Base-by-base conservation (phyloP, 1,140 invertebrate genomes). In the Maniola jurtina region DNA sequence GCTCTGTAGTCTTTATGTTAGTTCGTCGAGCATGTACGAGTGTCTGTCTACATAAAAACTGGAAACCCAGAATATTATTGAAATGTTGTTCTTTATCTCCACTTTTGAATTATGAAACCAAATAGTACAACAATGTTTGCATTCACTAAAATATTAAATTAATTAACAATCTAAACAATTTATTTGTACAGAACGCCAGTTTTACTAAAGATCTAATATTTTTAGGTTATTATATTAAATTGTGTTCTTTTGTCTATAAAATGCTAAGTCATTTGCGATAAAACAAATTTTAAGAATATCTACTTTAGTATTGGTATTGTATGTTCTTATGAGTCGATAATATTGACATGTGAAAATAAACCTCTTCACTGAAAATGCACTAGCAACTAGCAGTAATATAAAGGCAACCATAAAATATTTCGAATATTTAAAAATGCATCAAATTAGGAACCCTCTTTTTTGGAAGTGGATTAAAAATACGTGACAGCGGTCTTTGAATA, bases 71-170 rank as follows among this genome's bases (percentile, higher is more conserved):
- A 0, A 2, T 42, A 13, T 10, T 42, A 42, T 42, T 8, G 13
- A 8, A 42, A 10, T 42, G 5, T 42, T 42, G 16, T 50, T 11
- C 10, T 45, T 45, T 55, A 6, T 55, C 33, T 58, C 35, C 5
- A 58, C 14, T 58, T n/a, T 58, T 25, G 7, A 66, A 63, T 66
- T 56, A 57, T 57, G 42, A 54, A 61, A 66, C 65, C 66, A 35
- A 61, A 70, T 63, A 75, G 71, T 75, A 70, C 73, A 72, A 75
- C 61, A 33, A 61, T 58, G 60, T 63, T 65, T 75, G 59, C 66
- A 71, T 71, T 71, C 57, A 60, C 55, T 63, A 60, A 60, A 68
- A 61, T 66, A 64, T 60, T 50, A 11, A 56, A 45, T 33, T 36
- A 3, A 48, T 36, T 33, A 36, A 61, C 3, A 34, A 35, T 45